Evolutionary conservation across 64 coral and sea anemone genomes (phyloP).

Genomic region (Stichodactyla helianthus): DNA sequence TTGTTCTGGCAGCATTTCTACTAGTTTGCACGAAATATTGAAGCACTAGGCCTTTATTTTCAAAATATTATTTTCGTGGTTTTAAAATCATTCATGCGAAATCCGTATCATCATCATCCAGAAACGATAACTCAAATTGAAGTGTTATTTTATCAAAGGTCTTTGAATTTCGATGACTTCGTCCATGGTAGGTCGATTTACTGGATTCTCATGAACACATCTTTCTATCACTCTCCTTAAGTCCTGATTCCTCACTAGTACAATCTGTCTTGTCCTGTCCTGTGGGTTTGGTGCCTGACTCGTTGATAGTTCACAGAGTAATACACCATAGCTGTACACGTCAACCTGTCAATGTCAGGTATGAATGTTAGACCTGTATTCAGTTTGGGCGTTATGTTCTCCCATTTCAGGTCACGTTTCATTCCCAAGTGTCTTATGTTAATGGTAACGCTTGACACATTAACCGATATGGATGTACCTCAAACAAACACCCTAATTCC

Average conservation of each 20-base stretch:
- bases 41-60: no score
- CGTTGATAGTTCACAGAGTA: constrained; percentile 70
- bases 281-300: constrained; percentile 59
- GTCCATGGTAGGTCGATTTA: constrained; percentile 56
- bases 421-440: no score
- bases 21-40: no score
- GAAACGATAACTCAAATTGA: no score
- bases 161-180: constrained; percentile 45
- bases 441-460: no score
- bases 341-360: constrained; percentile 38
- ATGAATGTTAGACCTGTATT: not conserved
- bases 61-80: no score
- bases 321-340: constrained; percentile 75
- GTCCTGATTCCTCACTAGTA: constrained; percentile 45
- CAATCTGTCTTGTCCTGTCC: constrained; percentile 52
- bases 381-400: no score
- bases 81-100: no score
- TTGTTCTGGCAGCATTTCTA: no score
- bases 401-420: no score
- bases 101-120: no score
- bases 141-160: not conserved
- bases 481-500: not conserved
- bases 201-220: constrained; percentile 34
- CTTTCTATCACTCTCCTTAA: constrained; percentile 27
- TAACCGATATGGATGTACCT: no score